Conservation (phyloP, 1,140 invertebrate genomes). For the Brachionus calyciflorus region DNA sequence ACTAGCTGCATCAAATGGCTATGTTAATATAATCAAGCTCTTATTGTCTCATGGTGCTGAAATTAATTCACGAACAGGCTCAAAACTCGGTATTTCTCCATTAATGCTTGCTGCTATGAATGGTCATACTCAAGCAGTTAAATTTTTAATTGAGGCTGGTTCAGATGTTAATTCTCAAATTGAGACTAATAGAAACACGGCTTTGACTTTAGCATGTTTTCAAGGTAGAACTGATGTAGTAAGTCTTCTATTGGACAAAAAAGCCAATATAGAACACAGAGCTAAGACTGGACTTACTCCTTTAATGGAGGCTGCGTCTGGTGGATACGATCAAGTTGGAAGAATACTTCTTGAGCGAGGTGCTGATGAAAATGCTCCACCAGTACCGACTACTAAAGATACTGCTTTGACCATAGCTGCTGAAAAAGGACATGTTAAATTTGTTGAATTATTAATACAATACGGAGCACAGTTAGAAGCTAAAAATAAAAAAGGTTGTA, state of each 20-base stretch:
- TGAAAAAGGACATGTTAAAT: conserved; percentile 95
- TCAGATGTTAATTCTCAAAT: conserved; percentile 99
- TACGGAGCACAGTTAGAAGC: conserved; percentile 83
- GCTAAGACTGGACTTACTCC: conserved; percentile 98
- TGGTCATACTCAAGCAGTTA: conserved; percentile 96
- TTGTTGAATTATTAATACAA: conserved; percentile 75
- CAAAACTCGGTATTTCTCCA: conserved; percentile 92
- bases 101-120: conserved; percentile 99
- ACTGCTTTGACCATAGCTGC: conserved; percentile 97
- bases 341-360: conserved; percentile 89
- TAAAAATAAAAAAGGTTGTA: conserved; percentile 99
- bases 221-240: conserved; percentile 98
- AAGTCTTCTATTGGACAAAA: conserved; percentile 85
- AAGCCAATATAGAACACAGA: conserved; percentile 96
- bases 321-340: conserved; percentile 96
- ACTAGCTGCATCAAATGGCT: conserved; percentile 89
- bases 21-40: conserved; percentile 96
- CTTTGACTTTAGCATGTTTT: conserved; percentile 95
- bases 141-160: conserved; percentile 90
- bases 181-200: conserved; percentile 98
- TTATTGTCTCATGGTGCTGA: conserved; percentile 89
- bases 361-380: conserved; percentile 96
- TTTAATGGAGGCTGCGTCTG: conserved; percentile 97
- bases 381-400: conserved; percentile 92
- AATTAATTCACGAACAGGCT: conserved; percentile 77